phyloP scores from a whole-genome alignment of 2,797 vertebrate genomes.

The Danio kyathit region DNA sequence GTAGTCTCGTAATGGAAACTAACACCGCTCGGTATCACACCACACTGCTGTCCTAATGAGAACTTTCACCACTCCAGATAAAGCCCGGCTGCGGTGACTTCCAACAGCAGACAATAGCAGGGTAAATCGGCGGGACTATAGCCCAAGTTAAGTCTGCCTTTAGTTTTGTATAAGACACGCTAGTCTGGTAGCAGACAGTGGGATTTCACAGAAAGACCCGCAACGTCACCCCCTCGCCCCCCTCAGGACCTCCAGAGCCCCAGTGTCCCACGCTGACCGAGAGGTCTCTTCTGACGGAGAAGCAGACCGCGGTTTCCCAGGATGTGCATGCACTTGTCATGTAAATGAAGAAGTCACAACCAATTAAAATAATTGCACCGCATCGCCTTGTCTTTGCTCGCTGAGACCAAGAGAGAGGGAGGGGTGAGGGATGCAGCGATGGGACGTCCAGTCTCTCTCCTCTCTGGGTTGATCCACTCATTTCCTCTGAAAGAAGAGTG shows the following conservation, averaged over 20 bases:
- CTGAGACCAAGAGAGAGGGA: constrained; percentile 56
- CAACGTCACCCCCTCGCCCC: constrained; percentile 37
- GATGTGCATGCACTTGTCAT: constrained; percentile 83
- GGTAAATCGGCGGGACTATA: constrained; percentile 1
- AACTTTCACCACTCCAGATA: constrained; percentile 74
- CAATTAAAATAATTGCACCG: constrained; percentile 88
- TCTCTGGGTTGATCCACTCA: constrained; percentile 11
- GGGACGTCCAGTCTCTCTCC: constrained; percentile 18
- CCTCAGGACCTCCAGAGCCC: constrained; percentile 45
- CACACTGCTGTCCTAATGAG: constrained; percentile 72
- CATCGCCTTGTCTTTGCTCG: constrained; percentile 75
- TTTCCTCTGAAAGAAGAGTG: background rate
- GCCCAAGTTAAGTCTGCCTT: constrained; percentile 15
- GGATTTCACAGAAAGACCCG: constrained; percentile 37
- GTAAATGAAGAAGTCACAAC: constrained; percentile 89
- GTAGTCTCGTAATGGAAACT: constrained; percentile 73
- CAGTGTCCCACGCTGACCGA: constrained; percentile 60
- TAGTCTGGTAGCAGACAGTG: constrained; percentile 67
- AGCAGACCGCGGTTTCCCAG: constrained; percentile 85
- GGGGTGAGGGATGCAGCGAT: constrained; percentile 28
- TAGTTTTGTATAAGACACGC: constrained; percentile 9
- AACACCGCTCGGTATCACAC: constrained; percentile 65
- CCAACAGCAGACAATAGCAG: constrained; percentile 10
- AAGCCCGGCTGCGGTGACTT: constrained; percentile 63
- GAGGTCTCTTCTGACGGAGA: constrained; percentile 65